Base-by-base conservation (phyloP, 2,797 vertebrate genomes). In the Xiphophorus birchmanni region DNA sequence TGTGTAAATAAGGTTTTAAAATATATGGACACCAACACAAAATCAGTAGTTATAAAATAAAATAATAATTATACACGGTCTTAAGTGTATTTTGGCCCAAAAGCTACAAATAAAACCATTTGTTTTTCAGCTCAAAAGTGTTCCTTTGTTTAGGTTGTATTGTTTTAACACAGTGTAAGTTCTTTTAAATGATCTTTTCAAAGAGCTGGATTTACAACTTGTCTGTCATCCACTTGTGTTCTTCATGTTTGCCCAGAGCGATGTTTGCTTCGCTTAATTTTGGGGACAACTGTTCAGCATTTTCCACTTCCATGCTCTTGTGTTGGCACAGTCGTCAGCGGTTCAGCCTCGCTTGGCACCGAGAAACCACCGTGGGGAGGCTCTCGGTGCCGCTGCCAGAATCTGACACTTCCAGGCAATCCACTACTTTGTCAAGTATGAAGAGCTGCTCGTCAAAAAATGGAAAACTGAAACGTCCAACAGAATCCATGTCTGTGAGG, bases 311-410 rank as follows among this genome's bases (percentile, higher is more conserved):
- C 80, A 73, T 80, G 83, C 75, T 60, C 77, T 78, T 17, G 75
- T 83, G 79, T 82, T 85, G 91, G 89, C 86, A 74, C 76, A 74
- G 81, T 78, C 82, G 44, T 78, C 82, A 83, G 82, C 48, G 35
- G 85, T 91, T 92, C 85, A 89, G 77, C 80, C 84, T 85, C 0
- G 74, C 80, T 90, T 89, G 90, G 91, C 90, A 81, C 77, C 0
- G 74, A 88, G 83, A 79, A 76, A 35, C 78, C 72, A 79, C 37
- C 8, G 74, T 67, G 15, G 74, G 60, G 74, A 85, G 71, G 78
- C 83, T 89, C 81, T 84, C 77, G 87, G 86, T 76, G 75, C 52
- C 80, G 69, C 78, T 80, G 89, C 90, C 92, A 88, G 81, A 89
- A 90, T 87, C 76, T 87, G 92, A 89, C 90, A 89, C 82, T 84